Evolutionary conservation across 2,113 vertebrate genomes (phyloP), one percentile per base, ranked within the genome.

Genomic region (Pygoscelis antarcticus): DNA sequence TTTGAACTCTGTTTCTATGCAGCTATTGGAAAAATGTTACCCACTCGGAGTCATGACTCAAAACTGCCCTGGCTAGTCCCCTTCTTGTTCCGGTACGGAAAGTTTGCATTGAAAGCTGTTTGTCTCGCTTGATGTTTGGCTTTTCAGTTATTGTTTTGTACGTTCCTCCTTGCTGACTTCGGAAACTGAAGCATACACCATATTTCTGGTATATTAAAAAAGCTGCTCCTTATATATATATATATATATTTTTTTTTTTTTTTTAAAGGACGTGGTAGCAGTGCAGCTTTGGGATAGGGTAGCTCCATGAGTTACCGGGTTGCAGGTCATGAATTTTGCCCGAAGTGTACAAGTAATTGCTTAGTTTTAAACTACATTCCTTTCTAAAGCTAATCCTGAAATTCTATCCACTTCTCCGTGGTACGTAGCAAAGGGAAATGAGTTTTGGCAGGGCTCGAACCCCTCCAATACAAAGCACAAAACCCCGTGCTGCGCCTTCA

Each of bases 401-500:
- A 81, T 68, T 54, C 66, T 11, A 82, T 13, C 36, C n/a, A 38
- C 23, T 87, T 81, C 22, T 71, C n/a, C 1, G 0, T 54, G 42
- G 7, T 64, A 36, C 1, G 0, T 46, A 85, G 32, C 69, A 78
- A 64, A 93, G 36, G 15, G 52, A 21, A 66, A 77, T 32, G 72
- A 84, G 42, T 23, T 75, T 84, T 87, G 72, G 34, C 40, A 83
- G 61, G 25, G 46, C 51, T 95, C 0, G 0, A 71, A 61, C 3
- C 16, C 3, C 23, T 86, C 29, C 61, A 32, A 69, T 11, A 54
- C 64, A 57, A 77, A 92, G 58, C 54, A 64, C 47, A 58, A 77
- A 77, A 6, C 3, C 27, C 5, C 3, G 0, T 42, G 0, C 57
- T 0, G 0, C 10, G 51, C 29, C n/a, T 89, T 58, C 21, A 36